These are phyloP conservation scores for Tetrao urogallus DNA, from an alignment of 2,113 vertebrate species.

Conservation along the genomic window DNA sequence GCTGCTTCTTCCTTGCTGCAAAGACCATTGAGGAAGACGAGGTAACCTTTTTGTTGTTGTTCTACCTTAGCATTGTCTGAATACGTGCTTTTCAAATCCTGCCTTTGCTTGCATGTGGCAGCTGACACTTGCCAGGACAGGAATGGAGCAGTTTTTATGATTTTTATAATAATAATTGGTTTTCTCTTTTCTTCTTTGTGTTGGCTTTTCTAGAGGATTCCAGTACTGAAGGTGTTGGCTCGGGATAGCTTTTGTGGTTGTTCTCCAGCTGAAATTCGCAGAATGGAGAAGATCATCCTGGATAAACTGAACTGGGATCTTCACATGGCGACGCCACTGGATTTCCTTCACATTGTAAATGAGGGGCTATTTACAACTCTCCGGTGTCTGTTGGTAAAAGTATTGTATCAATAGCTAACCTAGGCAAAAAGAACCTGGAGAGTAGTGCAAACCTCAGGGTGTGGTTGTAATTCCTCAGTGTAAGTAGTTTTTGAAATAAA, in stretches of 20 bases:
- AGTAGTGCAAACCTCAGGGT: not conserved
- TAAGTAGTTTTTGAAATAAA: not conserved
- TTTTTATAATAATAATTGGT: not conserved
- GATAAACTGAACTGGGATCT: constrained; percentile 98
- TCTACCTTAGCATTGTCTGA: fast-evolving
- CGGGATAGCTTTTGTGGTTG: constrained; percentile 93
- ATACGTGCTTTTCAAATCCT: not conserved
- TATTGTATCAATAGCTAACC: not conserved
- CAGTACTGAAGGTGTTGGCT: constrained; percentile 88
- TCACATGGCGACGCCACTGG: constrained; percentile 91
- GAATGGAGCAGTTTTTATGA: not conserved
- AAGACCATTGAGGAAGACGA: constrained; percentile 98
- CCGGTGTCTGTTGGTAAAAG: not conserved
- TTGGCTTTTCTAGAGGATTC: constrained; percentile 84
- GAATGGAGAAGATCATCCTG: constrained; percentile 97
- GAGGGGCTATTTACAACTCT: not conserved
- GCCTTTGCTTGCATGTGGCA: not conserved
- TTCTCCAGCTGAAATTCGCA: constrained; percentile 92
- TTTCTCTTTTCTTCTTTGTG: fast-evolving
- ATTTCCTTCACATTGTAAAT: constrained; percentile 97
- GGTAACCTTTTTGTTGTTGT: constrained; percentile 72
- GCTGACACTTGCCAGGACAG: not conserved
- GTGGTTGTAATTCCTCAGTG: fast-evolving
- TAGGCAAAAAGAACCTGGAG: not conserved
- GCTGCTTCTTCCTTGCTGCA: constrained; percentile 95